phyloP scores from a whole-genome alignment of 2,797 vertebrate genomes.

The Aythya fuligula region DNA sequence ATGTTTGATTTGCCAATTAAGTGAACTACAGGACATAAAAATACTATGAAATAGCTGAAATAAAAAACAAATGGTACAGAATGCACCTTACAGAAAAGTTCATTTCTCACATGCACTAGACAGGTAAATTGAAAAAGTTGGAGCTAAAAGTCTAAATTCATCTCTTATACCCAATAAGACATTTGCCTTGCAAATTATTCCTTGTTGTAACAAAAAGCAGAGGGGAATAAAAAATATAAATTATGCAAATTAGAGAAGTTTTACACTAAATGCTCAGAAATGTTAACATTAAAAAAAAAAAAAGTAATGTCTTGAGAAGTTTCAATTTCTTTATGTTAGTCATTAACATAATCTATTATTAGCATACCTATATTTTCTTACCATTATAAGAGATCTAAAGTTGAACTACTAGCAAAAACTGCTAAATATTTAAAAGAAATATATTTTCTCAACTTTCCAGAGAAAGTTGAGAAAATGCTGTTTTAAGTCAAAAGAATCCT shows the following conservation, averaged over 20 bases:
- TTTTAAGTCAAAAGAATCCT: background rate
- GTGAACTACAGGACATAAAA: background rate
- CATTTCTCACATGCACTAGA: background rate
- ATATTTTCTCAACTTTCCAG: background rate
- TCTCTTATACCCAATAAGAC: background rate
- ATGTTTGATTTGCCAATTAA: background rate
- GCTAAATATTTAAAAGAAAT: background rate
- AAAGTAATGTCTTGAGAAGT: no score
- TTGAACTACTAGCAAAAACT: no score
- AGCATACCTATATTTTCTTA: no score
- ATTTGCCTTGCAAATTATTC: background rate
- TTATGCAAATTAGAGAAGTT: background rate
- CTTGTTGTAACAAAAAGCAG: background rate
- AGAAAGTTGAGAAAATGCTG: background rate
- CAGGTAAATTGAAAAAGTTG: background rate
- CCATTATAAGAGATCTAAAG: no score
- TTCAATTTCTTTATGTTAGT: no score
- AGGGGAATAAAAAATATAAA: background rate
- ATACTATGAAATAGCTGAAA: background rate
- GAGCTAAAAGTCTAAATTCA: background rate
- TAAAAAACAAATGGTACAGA: background rate
- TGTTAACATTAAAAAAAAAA: no score
- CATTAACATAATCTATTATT: no score
- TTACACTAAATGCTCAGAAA: no score
- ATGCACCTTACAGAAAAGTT: background rate